Evolutionary conservation across 1,140 invertebrate genomes (phyloP), one percentile per base, ranked within the genome.

Genomic region (Drosophila aff.): DNA sequence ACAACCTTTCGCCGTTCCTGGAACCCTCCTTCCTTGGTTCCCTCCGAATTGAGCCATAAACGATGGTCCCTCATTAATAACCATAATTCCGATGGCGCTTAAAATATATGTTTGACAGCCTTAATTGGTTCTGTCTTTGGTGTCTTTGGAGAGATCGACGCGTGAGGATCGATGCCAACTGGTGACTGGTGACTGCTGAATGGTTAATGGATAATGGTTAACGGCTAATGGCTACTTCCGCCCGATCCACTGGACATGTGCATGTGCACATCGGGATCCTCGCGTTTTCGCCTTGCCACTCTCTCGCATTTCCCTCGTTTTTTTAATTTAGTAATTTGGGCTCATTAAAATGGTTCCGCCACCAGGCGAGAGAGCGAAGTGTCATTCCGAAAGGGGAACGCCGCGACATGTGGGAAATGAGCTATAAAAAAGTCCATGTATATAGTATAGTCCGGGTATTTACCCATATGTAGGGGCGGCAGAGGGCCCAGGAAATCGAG

Each of bases 281-380:
- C 61, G 74, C 50, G 4, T 74, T 72, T 72, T 64, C 36, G 18
- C 50, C 38, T 15, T 40, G 5, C 15, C 38, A 16, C 38, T 16
- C 38, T 16, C 13, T 40, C 13, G 38, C 33, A 63, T 61, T 61
- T 46, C 59, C 67, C 57, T 62, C 66, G 64, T 68, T 62, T 63
- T 63, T 76, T 40, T 38, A 63, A 53, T 64, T 83, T 73, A 73
- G 67, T 84, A 91, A 91, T 91, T 91, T 87, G 77, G 68, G 74
- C 79, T 91, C 87, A 91, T 91, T 91, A 91, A 91, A 87, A 91
- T 81, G 81, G 83, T 87, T 91, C 81, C 73, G 75, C 55, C 43
- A 40, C 71, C 53, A 61, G 73, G 58, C 55, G 64, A 67, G 64
- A 67, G 61, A 49, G 49, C 40, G n/a, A 49, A 71, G 64, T 76